These are phyloP conservation scores for Cataglyphis cursor DNA, from an alignment of 2,888 invertebrate species.

Conservation along the genomic window DNA sequence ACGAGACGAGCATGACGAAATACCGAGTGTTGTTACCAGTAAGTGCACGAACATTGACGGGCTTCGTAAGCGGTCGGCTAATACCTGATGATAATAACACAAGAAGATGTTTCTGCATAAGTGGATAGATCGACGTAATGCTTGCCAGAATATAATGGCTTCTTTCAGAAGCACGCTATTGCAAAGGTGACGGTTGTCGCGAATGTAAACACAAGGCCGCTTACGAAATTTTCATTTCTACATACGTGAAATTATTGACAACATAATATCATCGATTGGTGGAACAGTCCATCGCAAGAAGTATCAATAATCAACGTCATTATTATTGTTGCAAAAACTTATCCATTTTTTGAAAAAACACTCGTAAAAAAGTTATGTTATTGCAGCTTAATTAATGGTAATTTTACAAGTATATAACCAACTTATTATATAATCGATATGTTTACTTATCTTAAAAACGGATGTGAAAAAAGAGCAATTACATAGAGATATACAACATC, in stretches of 20 bases:
- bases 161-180: neutral
- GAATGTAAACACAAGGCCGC: neutral
- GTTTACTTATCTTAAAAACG: neutral
- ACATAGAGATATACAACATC: no score
- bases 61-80: constrained; percentile 60
- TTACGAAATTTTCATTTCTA: constrained; percentile 10
- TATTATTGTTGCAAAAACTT: neutral
- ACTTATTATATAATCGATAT: neutral
- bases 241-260: neutral
- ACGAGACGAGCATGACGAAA: constrained; percentile 39
- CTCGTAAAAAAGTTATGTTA: neutral
- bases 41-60: constrained; percentile 44
- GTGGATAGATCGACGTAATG: neutral
- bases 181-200: neutral
- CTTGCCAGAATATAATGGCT: neutral
- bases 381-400: no score
- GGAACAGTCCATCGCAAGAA: neutral
- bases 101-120: constrained; percentile 45
- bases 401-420: no score
- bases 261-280: neutral
- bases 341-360: neutral
- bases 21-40: constrained; percentile 2
- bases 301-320: neutral
- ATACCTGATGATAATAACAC: constrained; percentile 38
- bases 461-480: neutral